A percentile compares a stretch with the other conserved stretches of the same genome.
These are phyloP conservation scores for Achlya flavicornis DNA, from an alignment of 2,888 invertebrate genomes.

Conservation along the genomic window DNA sequence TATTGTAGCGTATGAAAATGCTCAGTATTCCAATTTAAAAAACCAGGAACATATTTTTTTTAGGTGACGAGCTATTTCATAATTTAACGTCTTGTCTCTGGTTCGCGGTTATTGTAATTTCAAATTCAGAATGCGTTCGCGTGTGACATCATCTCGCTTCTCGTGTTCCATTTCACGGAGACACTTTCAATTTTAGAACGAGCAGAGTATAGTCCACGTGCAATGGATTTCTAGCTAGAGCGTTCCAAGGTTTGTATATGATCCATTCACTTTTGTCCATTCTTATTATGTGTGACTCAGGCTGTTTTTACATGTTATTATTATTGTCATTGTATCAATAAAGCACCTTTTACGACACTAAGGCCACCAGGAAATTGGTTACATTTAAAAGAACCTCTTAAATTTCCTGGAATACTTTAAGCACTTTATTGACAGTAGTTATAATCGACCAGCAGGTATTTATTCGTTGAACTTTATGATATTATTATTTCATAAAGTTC, in stretches of 20 bases:
- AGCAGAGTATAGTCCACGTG: constrained; percentile 10
- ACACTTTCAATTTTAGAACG: constrained; percentile 30
- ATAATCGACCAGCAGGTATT: not conserved
- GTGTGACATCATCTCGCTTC: not conserved
- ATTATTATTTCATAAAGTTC: no score
- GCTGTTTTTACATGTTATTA: constrained; percentile 22
- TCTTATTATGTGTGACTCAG: constrained; percentile 14
- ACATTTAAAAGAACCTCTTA: constrained; percentile 2
- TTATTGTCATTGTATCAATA: constrained; percentile 16
- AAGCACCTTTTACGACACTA: constrained; percentile 6
- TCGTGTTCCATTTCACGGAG: constrained; percentile 14
- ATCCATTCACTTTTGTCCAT: constrained; percentile 24
- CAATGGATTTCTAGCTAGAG: constrained; percentile 39
- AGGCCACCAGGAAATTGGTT: constrained; percentile 14
- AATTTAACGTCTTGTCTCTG: not conserved
- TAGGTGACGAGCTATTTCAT: no score
- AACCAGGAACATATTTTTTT: no score
- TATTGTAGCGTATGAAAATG: no score
- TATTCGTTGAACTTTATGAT: not conserved
- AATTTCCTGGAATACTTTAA: constrained; percentile 3
- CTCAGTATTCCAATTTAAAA: no score
- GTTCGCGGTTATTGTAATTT: not conserved
- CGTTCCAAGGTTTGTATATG: constrained; percentile 24
- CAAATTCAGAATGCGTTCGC: not conserved
- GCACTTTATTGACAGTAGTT: not conserved